Evolutionary conservation across 2,888 invertebrate species (phyloP), one percentile per base, ranked within the genome.

Genomic region (Eupithecia subumbrata): DNA sequence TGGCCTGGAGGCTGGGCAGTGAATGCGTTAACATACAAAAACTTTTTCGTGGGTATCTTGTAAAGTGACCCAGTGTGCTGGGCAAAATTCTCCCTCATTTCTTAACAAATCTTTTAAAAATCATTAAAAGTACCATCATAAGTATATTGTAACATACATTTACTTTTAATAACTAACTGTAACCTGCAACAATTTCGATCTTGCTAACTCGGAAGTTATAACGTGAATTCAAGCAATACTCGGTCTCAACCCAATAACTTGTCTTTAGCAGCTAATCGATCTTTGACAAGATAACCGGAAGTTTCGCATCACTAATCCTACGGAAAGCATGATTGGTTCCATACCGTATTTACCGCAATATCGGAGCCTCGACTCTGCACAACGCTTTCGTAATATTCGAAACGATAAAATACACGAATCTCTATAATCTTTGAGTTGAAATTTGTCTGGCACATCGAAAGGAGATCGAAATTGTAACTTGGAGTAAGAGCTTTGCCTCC

Each of bases 241-340:
- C 60, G 40, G 14, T 43, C 12, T 25, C n/a, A 37, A n/a, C 11
- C 34, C 52, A 1, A 56, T 11, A 56, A 8, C 52, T 71, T 30
- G 70, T 40, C 45, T 45, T 48, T 48, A 48, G 37, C 60, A 67
- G 34, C 67, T 73, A 71, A 69, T 71, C 68, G 76, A 72, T 71
- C 68, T 67, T 69, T 71, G 66, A 72, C 56, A 22, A 68, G 40
- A 56, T 37, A 73, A 67, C 37, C 48, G 16, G 67, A 45, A 69
- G 56, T 48, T 30, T 30, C 60, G 14, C 45, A 25, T 69, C 74
- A 72, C 74, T 76, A 76, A 74, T 74, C 76, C 66, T 67, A 22
- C 22, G 34, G 18, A 34, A 43, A 63, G 72, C 74, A 72, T 76
- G 64, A 74, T 76, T 76, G 76, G 60, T 74, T 76, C 25, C 16